A percentile compares a stretch with the other conserved stretches of the same genome.
phyloP scores from a whole-genome alignment of 2,797 vertebrate genomes.

The Anguilla obscura region DNA sequence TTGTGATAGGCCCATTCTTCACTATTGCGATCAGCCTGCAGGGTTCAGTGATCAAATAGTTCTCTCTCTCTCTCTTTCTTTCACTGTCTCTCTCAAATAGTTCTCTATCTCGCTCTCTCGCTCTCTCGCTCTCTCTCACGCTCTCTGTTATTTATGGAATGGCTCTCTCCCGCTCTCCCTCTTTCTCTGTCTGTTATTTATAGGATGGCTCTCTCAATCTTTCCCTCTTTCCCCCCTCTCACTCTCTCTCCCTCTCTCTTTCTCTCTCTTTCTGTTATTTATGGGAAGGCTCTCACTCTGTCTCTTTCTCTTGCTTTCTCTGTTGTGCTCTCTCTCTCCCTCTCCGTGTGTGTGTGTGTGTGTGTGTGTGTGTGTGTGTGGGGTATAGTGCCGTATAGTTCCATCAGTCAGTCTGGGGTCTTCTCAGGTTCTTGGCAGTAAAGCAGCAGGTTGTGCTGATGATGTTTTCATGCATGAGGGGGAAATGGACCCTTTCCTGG shows the following conservation, averaged over 20 bases:
- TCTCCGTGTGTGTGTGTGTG: constrained; percentile 25
- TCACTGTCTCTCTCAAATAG: not conserved
- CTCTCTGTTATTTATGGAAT: not conserved
- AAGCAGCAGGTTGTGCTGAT: constrained; percentile 56
- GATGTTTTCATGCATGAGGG: constrained; percentile 73
- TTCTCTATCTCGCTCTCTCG: not conserved
- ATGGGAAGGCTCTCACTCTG: not conserved
- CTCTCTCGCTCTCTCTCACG: not conserved
- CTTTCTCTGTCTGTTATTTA: not conserved
- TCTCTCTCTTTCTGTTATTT: not conserved
- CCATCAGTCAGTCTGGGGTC: constrained; percentile 58
- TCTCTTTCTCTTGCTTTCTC: not conserved
- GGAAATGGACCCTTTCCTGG: constrained; percentile 61
- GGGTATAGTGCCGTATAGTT: constrained; percentile 50
- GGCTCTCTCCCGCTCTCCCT: not conserved
- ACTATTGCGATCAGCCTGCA: not conserved
- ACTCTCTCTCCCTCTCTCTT: not conserved
- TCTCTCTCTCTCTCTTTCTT: not conserved
- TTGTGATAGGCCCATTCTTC: not conserved
- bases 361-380: constrained; percentile 33
- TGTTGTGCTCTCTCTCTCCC: not conserved
- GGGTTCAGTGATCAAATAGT: constrained; percentile 5
- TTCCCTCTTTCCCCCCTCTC: not conserved
- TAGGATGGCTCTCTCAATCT: not conserved
- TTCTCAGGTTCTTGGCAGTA: constrained; percentile 48